A percentile compares a stretch with the other conserved stretches of the same genome.
These are phyloP conservation scores for Nerophis lumbriciformis DNA, from an alignment of 2,113 vertebrate genomes.

Conservation along the genomic window DNA sequence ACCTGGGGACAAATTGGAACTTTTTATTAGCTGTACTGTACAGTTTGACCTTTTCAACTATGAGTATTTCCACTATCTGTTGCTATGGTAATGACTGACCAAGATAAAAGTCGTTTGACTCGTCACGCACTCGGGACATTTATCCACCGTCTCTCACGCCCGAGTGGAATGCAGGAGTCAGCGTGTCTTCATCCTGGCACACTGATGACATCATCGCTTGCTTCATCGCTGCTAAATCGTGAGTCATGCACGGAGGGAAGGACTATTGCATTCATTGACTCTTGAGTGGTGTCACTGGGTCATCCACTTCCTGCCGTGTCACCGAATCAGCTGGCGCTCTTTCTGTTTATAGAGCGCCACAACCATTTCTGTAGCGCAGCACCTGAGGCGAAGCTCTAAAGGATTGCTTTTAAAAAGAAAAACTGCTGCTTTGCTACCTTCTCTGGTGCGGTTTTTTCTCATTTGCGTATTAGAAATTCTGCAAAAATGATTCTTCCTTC, in stretches of 20 bases:
- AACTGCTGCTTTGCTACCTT: no score
- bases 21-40: not conserved
- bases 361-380: not conserved
- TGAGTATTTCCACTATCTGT: not conserved
- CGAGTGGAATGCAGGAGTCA: constrained; percentile 25
- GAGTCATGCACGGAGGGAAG: constrained; percentile 2
- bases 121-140: constrained; percentile 28
- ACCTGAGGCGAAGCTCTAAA: not conserved
- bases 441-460: not conserved
- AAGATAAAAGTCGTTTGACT: constrained; percentile 2
- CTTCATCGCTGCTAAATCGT: constrained; percentile 1
- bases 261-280: constrained; percentile 9
- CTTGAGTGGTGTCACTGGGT: constrained; percentile 41
- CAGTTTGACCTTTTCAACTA: not conserved
- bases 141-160: constrained; percentile 5
- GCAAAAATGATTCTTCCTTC: no score
- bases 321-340: constrained; percentile 31
- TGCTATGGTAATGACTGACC: not conserved
- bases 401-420: no score
- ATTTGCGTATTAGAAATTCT: not conserved
- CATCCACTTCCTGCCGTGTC: constrained; percentile 52
- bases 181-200: constrained; percentile 2
- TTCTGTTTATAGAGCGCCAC: constrained; percentile 21
- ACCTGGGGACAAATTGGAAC: not conserved
- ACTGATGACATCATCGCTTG: constrained; percentile 23